phyloP scores from a whole-genome alignment of 1,140 invertebrate genomes.

The Nautilus pompilius region DNA sequence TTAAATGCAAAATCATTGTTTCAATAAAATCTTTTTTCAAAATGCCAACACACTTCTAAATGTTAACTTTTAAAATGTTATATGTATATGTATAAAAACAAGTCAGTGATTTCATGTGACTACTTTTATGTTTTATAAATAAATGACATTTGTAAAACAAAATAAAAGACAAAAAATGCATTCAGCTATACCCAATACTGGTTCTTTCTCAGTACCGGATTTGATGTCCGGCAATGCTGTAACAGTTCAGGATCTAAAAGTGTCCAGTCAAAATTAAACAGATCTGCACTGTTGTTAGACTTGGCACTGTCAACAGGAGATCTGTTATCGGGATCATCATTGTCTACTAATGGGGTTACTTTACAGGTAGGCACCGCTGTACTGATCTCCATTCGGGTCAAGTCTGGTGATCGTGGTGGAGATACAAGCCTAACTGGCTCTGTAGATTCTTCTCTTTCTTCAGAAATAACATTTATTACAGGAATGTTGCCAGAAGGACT shows the following conservation, averaged over 20 bases:
- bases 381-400: constrained; percentile 31
- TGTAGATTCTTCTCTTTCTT: background rate
- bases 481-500: constrained; percentile 27
- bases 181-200: constrained; percentile 41
- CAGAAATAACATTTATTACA: constrained; percentile 3
- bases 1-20: too few relatives aligned
- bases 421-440: background rate
- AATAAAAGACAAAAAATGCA: too few relatives aligned
- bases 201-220: constrained; percentile 36
- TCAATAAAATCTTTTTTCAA: too few relatives aligned
- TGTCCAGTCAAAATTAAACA: constrained; percentile 36
- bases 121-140: too few relatives aligned
- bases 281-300: constrained; percentile 28
- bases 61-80: too few relatives aligned
- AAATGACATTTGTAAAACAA: too few relatives aligned
- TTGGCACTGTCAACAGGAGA: constrained; percentile 12
- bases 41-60: too few relatives aligned
- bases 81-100: too few relatives aligned
- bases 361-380: constrained; percentile 37
- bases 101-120: too few relatives aligned
- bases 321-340: constrained; percentile 2
- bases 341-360: constrained; percentile 33
- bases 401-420: constrained; percentile 27
- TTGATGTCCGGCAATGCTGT: constrained; percentile 36
- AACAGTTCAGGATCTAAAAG: constrained; percentile 39